Evolutionary conservation across 2,888 invertebrate genomes (phyloP).

Genomic region (Biston stratarius): DNA sequence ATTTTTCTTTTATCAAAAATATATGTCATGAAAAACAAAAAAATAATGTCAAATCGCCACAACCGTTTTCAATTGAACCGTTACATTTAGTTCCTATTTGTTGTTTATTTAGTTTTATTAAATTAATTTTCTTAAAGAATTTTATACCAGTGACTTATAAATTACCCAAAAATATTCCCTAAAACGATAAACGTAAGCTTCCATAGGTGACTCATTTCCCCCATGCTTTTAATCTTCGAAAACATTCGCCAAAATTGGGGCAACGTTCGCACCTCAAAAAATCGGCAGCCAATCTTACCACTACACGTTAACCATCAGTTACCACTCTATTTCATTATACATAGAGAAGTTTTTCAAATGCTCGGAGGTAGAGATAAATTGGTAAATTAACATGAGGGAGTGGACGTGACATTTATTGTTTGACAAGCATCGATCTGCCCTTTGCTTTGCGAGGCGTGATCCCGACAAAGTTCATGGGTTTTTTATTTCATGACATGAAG

Average conservation of each 20-base stretch:
- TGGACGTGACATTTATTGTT: conserved; percentile 87
- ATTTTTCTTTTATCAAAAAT: no score
- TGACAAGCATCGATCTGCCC: conserved; percentile 86
- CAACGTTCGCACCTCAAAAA: conserved; percentile 83
- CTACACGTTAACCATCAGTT: conserved; percentile 41
- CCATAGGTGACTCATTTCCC: conserved; percentile 48
- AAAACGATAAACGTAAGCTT: conserved; percentile 20
- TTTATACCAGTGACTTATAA: neutral
- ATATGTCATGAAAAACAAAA: no score
- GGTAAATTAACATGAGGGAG: conserved; percentile 77
- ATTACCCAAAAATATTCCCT: neutral
- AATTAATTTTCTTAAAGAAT: no score
- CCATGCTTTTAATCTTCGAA: conserved; percentile 69
- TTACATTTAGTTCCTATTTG: no score
- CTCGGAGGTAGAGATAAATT: conserved; percentile 21
- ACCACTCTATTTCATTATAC: conserved; percentile 35
- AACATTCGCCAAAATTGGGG: conserved; percentile 77
- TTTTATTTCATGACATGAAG: conserved; percentile 42
- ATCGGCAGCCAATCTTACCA: conserved; percentile 61
- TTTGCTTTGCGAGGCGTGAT: conserved; percentile 83
- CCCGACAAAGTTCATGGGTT: conserved; percentile 71
- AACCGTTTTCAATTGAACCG: no score
- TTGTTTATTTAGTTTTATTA: no score
- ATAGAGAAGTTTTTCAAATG: conserved; percentile 52
- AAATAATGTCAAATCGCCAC: no score